These are phyloP conservation scores for Hyperoodon ampullatus DNA, from an alignment of 2,113 vertebrate species.

Conservation along the genomic window DNA sequence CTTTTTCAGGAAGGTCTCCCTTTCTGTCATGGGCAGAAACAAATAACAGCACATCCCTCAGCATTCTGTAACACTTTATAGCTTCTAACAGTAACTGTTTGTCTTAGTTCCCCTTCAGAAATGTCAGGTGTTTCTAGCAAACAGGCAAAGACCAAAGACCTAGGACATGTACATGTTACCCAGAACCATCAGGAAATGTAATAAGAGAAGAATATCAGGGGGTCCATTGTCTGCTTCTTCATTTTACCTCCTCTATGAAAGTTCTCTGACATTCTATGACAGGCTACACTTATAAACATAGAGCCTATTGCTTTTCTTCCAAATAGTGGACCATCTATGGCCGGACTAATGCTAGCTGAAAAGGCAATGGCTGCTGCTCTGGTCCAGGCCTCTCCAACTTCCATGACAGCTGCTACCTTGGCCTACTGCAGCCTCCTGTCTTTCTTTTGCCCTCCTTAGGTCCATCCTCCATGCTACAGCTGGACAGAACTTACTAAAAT, in stretches of 20 bases:
- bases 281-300: background rate
- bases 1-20: background rate
- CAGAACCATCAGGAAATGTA: background rate
- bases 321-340: background rate
- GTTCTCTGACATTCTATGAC: background rate
- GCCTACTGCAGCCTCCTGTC: too few species aligned
- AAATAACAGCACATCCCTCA: background rate
- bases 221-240: background rate
- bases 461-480: background rate
- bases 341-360: too few species aligned
- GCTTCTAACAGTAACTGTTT: background rate
- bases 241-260: background rate
- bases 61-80: background rate
- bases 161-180: background rate
- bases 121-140: background rate
- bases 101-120: background rate
- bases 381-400: background rate
- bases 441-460: background rate
- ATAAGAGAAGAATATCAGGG: background rate
- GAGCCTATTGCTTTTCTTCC: background rate
- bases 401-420: accelerated
- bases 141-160: background rate
- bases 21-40: background rate
- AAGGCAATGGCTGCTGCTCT: background rate
- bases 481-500: background rate